phyloP scores from a whole-genome alignment of 2,888 invertebrate genomes.

The Clusia tigrina region DNA sequence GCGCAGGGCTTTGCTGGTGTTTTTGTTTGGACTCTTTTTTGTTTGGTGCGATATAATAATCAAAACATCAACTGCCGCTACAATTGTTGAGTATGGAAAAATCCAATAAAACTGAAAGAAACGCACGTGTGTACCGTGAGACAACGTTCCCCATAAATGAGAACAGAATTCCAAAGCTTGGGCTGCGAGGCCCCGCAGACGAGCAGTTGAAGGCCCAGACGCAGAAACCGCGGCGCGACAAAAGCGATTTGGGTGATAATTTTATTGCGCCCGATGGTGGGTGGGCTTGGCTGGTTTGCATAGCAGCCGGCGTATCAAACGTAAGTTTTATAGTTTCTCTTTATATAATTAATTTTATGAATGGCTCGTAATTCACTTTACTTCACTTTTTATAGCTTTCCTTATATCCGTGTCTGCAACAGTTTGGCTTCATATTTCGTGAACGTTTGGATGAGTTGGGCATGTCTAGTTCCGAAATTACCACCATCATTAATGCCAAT shows the following conservation, averaged over 20 bases:
- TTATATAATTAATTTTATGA: conserved; percentile 5
- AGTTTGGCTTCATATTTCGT: conserved; percentile 76
- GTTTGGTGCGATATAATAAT: too few relatives aligned
- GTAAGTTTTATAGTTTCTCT: conserved; percentile 66
- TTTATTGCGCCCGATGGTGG: conserved; percentile 79
- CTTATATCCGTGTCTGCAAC: conserved; percentile 73
- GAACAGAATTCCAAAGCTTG: conserved; percentile 10
- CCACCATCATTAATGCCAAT: conserved; percentile 77
- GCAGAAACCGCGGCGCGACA: conserved; percentile 64
- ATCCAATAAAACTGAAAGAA: not conserved
- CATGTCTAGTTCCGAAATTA: conserved; percentile 73
- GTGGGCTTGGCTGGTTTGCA: conserved; percentile 76
- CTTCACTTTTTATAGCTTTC: conserved; percentile 67
- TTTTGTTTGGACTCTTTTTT: too few relatives aligned
- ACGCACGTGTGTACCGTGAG: conserved; percentile 41
- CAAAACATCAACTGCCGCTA: not conserved
- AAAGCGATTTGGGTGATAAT: conserved; percentile 64
- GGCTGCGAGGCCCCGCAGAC: too few relatives aligned
- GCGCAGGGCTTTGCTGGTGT: not conserved
- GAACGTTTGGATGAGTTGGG: conserved; percentile 70
- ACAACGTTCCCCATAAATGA: conserved; percentile 47
- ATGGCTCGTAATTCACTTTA: not conserved
- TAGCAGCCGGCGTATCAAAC: conserved; percentile 77
- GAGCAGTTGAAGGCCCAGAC: conserved; percentile 19
- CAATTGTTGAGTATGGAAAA: not conserved